These are phyloP conservation scores for Maniola jurtina DNA, from an alignment of 1,140 invertebrate genomes.

Conservation along the genomic window DNA sequence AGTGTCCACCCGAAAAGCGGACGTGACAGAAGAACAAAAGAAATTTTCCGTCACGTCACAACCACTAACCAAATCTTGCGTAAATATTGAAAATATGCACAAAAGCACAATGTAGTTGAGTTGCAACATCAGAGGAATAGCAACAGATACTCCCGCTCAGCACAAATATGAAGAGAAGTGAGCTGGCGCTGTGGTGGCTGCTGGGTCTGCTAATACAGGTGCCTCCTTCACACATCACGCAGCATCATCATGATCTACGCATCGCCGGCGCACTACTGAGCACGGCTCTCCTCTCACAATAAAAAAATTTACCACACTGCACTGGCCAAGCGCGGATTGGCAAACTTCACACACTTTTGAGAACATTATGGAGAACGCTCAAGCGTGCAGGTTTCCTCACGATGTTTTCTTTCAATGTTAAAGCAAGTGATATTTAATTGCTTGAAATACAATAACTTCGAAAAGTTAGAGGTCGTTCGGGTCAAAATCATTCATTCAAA, in stretches of 20 bases:
- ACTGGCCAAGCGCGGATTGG: too few species aligned
- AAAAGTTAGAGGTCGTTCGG: too few species aligned
- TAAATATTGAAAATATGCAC: conserved; percentile 35
- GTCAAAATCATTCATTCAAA: too few species aligned
- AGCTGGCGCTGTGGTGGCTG: conserved; percentile 47
- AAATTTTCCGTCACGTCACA: conserved; percentile 46
- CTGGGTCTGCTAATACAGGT: conserved; percentile 57
- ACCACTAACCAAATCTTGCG: conserved; percentile 41
- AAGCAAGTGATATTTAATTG: too few species aligned
- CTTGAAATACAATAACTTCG: too few species aligned
- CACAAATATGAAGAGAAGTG: conserved; percentile 52
- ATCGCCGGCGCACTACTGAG: too few species aligned
- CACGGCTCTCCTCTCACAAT: too few species aligned
- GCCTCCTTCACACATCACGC: background rate
- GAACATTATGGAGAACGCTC: too few species aligned
- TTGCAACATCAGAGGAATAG: conserved; percentile 12
- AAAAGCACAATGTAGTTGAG: conserved; percentile 41
- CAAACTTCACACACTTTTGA: too few species aligned
- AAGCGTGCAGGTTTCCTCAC: too few species aligned
- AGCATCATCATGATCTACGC: background rate
- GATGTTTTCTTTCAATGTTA: too few species aligned
- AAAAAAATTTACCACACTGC: too few species aligned
- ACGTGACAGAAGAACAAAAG: conserved; percentile 53
- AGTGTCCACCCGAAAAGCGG: conserved; percentile 10
- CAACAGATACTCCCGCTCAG: conserved; percentile 16